phyloP scores from a whole-genome alignment of 2,888 invertebrate species.

The Drosophila mettleri region DNA sequence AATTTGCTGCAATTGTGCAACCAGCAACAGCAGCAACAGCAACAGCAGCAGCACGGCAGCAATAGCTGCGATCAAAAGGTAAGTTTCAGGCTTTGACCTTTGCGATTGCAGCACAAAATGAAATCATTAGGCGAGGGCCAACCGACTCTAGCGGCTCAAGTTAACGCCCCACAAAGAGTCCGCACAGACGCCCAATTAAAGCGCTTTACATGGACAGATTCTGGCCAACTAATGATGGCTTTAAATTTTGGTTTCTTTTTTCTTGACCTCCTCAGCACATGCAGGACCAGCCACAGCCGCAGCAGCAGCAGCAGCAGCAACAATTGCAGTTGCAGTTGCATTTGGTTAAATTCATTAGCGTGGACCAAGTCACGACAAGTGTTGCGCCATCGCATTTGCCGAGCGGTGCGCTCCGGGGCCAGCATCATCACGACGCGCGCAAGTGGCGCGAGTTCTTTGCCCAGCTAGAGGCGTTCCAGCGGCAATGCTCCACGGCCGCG shows the following conservation, averaged over 20 bases:
- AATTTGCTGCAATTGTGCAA: slow-evolving; percentile 81
- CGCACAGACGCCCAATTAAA: slow-evolving; percentile 81
- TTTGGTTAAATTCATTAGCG: slow-evolving; percentile 84
- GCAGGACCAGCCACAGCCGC: slow-evolving; percentile 32
- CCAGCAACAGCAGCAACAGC: slow-evolving; percentile 59
- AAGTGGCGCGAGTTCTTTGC: slow-evolving; percentile 92
- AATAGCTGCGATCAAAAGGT: slow-evolving; percentile 66
- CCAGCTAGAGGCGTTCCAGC: slow-evolving; percentile 89
- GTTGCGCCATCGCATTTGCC: slow-evolving; percentile 83
- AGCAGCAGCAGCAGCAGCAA: slow-evolving; percentile 6
- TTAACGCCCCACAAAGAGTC: slow-evolving; percentile 66
- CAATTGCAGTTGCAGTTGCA: slow-evolving; percentile 34
- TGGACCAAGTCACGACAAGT: slow-evolving; percentile 85
- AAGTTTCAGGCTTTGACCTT: slow-evolving; percentile 74
- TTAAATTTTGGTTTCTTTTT: slow-evolving; percentile 15
- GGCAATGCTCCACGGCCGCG: slow-evolving; percentile 88
- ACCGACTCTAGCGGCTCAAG: slow-evolving; percentile 30
- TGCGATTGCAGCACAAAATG: slow-evolving; percentile 69
- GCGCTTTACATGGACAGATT: slow-evolving; percentile 74
- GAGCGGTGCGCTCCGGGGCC: slow-evolving; percentile 84
- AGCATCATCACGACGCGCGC: slow-evolving; percentile 88
- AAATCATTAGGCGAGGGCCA: slow-evolving; percentile 63
- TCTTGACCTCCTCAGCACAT: slow-evolving; percentile 30
- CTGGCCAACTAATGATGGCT: slow-evolving; percentile 74
- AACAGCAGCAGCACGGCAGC: slow-evolving; percentile 54